Evolutionary conservation across 2,888 invertebrate genomes (phyloP).

Genomic region (Tuberolachnus salignus): DNA sequence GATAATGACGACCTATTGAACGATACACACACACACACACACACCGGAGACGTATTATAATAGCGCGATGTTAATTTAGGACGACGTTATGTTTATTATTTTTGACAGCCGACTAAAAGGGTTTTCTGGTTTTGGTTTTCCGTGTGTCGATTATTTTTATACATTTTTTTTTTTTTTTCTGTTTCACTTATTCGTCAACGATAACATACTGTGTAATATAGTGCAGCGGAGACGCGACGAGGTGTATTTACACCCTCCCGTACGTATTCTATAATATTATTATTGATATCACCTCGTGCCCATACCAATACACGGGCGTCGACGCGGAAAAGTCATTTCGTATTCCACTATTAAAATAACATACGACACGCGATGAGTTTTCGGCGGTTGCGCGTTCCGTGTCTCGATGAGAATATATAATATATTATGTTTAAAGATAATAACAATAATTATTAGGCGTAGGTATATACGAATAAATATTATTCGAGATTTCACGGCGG

Average conservation of each 20-base stretch:
- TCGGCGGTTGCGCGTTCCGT: background rate
- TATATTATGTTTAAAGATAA: too few relatives aligned
- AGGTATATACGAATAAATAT: background rate
- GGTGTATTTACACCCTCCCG: background rate
- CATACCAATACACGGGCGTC: too few relatives aligned
- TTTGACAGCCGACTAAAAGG: conserved; percentile 56
- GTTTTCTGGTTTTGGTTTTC: conserved; percentile 53
- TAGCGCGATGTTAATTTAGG: conserved; percentile 33
- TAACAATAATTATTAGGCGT: too few relatives aligned
- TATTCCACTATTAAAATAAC: background rate
- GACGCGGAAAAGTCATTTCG: conserved; percentile 29
- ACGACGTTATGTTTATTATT: conserved; percentile 46
- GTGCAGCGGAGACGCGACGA: conserved; percentile 7
- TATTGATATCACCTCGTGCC: too few relatives aligned
- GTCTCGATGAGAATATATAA: background rate
- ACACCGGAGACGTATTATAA: background rate
- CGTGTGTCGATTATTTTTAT: conserved; percentile 6
- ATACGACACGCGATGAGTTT: background rate
- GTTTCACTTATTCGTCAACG: conserved; percentile 15
- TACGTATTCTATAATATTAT: too few relatives aligned
- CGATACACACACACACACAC: background rate
- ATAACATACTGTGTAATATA: background rate
- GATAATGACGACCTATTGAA: conserved; percentile 28
- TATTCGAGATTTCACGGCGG: background rate
- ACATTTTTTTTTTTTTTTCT: too few relatives aligned